A percentile compares a stretch with the other conserved stretches of the same genome.
These are phyloP conservation scores for Pollenia angustigena DNA, from an alignment of 2,888 invertebrate genomes.

Conservation along the genomic window DNA sequence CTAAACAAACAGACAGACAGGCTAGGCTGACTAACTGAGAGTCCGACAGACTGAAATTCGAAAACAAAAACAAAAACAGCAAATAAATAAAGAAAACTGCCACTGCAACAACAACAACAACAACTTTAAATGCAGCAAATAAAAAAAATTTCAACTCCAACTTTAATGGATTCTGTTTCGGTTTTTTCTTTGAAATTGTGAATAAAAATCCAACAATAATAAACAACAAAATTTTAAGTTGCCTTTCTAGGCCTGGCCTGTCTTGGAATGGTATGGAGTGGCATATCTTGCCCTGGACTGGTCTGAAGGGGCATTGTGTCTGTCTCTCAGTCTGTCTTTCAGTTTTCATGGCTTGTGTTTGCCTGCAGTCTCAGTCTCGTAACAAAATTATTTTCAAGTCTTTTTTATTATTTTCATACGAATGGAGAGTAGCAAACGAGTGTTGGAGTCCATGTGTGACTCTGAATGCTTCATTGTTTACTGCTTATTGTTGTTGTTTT, in stretches of 20 bases:
- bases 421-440: neutral
- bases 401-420: slow-evolving; percentile 5
- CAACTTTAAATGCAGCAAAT: slow-evolving; percentile 54
- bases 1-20: neutral
- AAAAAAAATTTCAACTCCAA: slow-evolving; percentile 54
- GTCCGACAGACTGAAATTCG: slow-evolving; percentile 22
- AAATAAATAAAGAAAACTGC: slow-evolving; percentile 56
- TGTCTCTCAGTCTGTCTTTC: slow-evolving; percentile 37
- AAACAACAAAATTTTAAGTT: slow-evolving; percentile 63
- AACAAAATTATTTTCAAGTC: slow-evolving; percentile 3
- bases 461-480: slow-evolving; percentile 12
- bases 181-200: slow-evolving; percentile 66
- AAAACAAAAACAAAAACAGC: slow-evolving; percentile 41
- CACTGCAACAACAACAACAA: slow-evolving; percentile 37
- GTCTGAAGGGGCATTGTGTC: slow-evolving; percentile 36
- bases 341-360: slow-evolving; percentile 1
- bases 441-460: slow-evolving; percentile 34
- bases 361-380: slow-evolving; percentile 7
- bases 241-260: slow-evolving; percentile 41
- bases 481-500: slow-evolving; percentile 29
- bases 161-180: slow-evolving; percentile 72
- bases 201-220: slow-evolving; percentile 51
- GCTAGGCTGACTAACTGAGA: neutral
- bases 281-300: slow-evolving; percentile 26
- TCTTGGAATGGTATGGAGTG: slow-evolving; percentile 29